Percentiles rank a stretch among this genome's conserved stretches.
These are phyloP conservation scores for Eupithecia exiguata DNA, from an alignment of 2,888 invertebrate species.

Conservation along the genomic window DNA sequence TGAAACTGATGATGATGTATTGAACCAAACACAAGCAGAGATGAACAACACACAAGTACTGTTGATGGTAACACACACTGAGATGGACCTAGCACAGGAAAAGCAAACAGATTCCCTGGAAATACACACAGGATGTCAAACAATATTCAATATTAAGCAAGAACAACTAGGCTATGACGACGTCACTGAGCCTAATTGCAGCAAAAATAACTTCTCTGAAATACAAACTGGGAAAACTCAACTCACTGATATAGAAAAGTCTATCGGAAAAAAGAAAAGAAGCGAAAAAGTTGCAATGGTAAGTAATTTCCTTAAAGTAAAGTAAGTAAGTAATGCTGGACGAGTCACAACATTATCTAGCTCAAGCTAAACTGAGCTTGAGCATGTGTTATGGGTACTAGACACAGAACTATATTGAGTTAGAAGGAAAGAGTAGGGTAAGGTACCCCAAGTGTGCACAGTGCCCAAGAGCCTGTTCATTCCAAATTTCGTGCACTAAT, in stretches of 20 bases:
- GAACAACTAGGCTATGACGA: background rate
- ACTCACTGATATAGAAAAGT: background rate
- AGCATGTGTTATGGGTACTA: too few relatives aligned
- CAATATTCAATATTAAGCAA: background rate
- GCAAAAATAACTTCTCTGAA: background rate
- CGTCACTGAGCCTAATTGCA: background rate
- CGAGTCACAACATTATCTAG: too few relatives aligned
- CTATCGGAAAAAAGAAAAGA: background rate
- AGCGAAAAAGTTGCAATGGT: background rate
- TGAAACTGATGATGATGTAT: background rate
- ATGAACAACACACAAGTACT: background rate
- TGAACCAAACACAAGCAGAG: background rate
- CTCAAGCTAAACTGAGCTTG: too few relatives aligned
- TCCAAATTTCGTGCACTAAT: too few relatives aligned
- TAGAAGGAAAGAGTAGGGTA: too few relatives aligned
- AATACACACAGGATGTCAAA: background rate
- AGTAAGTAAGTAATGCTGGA: background rate
- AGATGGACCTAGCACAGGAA: background rate
- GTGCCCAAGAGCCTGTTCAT: too few relatives aligned
- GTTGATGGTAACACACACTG: background rate
- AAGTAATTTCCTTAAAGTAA: background rate
- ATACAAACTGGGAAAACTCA: background rate
- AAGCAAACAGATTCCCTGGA: background rate
- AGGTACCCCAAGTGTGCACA: too few relatives aligned
- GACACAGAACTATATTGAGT: too few relatives aligned